phyloP scores from a whole-genome alignment of 2,797 vertebrate species.

The Brachymystax lenok region DNA sequence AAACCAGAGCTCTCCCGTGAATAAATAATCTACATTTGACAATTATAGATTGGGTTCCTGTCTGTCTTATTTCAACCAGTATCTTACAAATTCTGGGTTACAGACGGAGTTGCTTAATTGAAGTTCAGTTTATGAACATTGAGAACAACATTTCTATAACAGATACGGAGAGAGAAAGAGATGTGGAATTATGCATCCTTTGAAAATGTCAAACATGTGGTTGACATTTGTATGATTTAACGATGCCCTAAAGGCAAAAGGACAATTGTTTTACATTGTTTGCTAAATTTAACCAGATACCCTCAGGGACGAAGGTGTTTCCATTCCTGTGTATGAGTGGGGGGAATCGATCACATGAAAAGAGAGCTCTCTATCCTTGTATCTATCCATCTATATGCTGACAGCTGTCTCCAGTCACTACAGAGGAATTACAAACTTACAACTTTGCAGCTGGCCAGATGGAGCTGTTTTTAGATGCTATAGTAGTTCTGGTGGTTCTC shows the following conservation, averaged over 20 bases:
- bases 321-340: neutral
- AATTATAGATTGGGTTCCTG: too few relatives aligned
- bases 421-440: neutral
- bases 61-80: too few relatives aligned
- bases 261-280: neutral
- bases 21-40: too few relatives aligned
- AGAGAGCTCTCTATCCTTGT: neutral
- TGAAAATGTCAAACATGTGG: neutral
- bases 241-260: neutral
- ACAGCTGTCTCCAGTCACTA: neutral
- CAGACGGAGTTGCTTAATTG: too few relatives aligned
- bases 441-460: neutral
- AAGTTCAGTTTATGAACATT: too few relatives aligned
- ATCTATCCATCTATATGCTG: neutral
- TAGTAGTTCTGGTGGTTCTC: neutral
- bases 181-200: neutral
- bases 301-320: neutral
- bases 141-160: too few relatives aligned
- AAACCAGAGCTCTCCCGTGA: too few relatives aligned
- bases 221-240: neutral
- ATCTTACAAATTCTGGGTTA: too few relatives aligned
- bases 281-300: neutral
- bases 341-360: neutral
- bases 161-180: neutral
- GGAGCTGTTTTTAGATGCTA: neutral